Base-by-base conservation (phyloP, 2,113 vertebrate species). In the Ailurus styani region DNA sequence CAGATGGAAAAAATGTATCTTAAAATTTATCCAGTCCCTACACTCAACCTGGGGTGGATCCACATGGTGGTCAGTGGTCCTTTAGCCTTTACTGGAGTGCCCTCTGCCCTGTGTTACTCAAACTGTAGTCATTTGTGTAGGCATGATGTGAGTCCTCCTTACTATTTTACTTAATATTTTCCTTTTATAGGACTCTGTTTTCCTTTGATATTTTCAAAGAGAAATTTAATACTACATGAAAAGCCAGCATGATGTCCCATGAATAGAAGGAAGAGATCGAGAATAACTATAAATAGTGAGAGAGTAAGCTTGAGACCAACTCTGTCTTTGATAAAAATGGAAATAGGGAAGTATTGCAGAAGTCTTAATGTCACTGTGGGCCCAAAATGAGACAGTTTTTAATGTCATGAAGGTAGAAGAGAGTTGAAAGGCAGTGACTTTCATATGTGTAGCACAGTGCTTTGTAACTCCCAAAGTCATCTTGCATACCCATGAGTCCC, bases 201-300 rank as follows among this genome's bases (percentile, higher is more conserved):
- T 95, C 66, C 52, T 83, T 47, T 87, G 54, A n/a, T 93, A 50
- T 50, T 86, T 96, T 89, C 23, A 88, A 87, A 81, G 21, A 81
- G 34, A 77, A 72, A 54, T 55, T 2, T 81, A 85, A 40, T 52
- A 34, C 21, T 66, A 75, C 34, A 6, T 87, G 45, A 68, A 95
- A 89, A 97, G 34, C 6, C 25, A 96, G 34, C 14, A 2, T 90
- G 14, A 90, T 52, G 83, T 93, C 47, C 60, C 40, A 42, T 79
- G 37, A 82, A 64, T 25, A 70, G 37, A 95, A 31, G 21, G 27
- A 37, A 66, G 11, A 29, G 27, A 4, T 40, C 11, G 95, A 72
- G 84, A 90, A 45, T 81, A 88, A 27, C 52, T 52, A 54, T 77
- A 75, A 57, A 70, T 87, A 88, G 17, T 31, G 0, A 75, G 34